Evolutionary conservation across 2,113 vertebrate genomes (phyloP).

Genomic region (Pyxicephalus adspersus): DNA sequence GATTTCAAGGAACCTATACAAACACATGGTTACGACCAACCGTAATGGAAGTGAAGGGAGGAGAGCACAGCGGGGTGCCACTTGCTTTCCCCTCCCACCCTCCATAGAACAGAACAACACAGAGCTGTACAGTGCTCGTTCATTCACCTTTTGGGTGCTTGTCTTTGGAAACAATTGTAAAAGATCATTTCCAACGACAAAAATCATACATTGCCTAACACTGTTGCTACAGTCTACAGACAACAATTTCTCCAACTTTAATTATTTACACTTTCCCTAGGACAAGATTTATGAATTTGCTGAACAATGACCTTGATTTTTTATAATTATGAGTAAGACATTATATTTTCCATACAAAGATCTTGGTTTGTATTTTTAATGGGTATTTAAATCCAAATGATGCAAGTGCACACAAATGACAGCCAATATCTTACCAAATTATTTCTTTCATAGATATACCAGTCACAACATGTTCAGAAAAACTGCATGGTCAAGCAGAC

Average conservation of each 20-base stretch:
- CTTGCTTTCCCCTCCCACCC: too few relatives aligned
- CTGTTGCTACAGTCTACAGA: slow-evolving; percentile 7
- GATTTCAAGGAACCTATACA: neutral
- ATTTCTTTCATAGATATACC: slow-evolving; percentile 62
- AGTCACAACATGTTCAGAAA: slow-evolving; percentile 61
- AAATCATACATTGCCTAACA: neutral
- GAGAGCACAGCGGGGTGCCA: too few relatives aligned
- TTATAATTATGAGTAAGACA: slow-evolving; percentile 54
- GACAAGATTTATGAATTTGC: slow-evolving; percentile 29
- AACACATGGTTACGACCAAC: neutral
- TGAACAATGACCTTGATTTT: slow-evolving; percentile 29
- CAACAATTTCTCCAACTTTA: slow-evolving; percentile 12
- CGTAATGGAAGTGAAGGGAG: too few relatives aligned
- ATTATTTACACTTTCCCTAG: slow-evolving; percentile 15
- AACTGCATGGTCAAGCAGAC: slow-evolving; percentile 37
- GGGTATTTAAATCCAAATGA: slow-evolving; percentile 57
- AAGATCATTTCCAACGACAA: too few relatives aligned
- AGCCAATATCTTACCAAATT: slow-evolving; percentile 53
- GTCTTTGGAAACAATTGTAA: too few relatives aligned
- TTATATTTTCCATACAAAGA: slow-evolving; percentile 48
- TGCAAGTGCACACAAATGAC: slow-evolving; percentile 7
- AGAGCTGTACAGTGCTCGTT: too few relatives aligned
- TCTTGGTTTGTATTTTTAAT: slow-evolving; percentile 57
- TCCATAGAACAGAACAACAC: too few relatives aligned
- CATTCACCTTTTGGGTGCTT: too few relatives aligned